phyloP scores from a whole-genome alignment of 1,140 invertebrate species.

The Drosophila albomicans region DNA sequence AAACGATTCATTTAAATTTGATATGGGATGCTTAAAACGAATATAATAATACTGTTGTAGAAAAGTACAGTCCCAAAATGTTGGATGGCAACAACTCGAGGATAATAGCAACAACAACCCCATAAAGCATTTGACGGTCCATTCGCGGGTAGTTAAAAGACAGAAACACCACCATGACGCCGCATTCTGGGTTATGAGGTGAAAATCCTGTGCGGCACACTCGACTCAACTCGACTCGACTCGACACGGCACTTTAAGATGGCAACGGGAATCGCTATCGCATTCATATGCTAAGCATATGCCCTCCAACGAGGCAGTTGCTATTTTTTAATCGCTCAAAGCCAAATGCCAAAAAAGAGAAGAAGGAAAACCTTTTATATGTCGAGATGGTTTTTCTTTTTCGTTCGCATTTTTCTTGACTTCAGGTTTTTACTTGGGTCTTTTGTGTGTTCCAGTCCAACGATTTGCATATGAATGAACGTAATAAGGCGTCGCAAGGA shows the following conservation, averaged over 20 bases:
- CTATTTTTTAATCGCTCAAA: constrained; percentile 79
- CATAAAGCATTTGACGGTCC: constrained; percentile 56
- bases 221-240: constrained; percentile 1
- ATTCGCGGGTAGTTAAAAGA: constrained; percentile 56
- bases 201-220: constrained; percentile 58
- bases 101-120: constrained; percentile 61
- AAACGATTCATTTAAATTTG: constrained; percentile 81
- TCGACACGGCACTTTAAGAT: constrained; percentile 61
- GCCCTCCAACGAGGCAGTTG: constrained; percentile 36
- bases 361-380: constrained; percentile 12
- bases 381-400: constrained; percentile 49
- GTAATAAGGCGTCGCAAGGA: constrained; percentile 74
- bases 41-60: constrained; percentile 29
- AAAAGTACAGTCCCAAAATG: constrained; percentile 62
- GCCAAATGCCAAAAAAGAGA: constrained; percentile 52
- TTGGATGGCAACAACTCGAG: constrained; percentile 45
- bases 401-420: constrained; percentile 35
- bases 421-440: constrained; percentile 18
- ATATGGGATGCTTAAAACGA: constrained; percentile 72
- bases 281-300: constrained; percentile 56
- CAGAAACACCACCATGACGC: constrained; percentile 27
- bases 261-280: constrained; percentile 7
- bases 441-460: constrained; percentile 70
- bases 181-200: constrained; percentile 71
- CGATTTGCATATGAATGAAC: constrained; percentile 81